Conservation (phyloP, 2,797 vertebrate genomes). For the Pitangus sulphuratus region DNA sequence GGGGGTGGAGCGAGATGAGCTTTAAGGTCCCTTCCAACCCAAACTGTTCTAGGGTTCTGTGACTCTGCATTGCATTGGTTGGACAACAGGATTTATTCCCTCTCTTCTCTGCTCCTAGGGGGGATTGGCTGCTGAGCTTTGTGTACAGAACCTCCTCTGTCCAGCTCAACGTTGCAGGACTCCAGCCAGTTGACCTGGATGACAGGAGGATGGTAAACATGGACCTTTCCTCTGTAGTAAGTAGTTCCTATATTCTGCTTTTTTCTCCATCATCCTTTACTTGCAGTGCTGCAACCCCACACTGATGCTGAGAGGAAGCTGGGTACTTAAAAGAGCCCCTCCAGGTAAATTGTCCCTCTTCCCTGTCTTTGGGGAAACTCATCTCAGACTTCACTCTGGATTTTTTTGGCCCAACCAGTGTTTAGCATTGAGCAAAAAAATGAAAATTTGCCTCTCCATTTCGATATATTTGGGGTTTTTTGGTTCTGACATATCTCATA, state of each 20-base stretch:
- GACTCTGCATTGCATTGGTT: neutral
- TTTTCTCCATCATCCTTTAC: neutral
- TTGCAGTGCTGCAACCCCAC: neutral
- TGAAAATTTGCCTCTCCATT: neutral
- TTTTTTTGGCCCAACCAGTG: neutral
- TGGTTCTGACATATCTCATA: neutral
- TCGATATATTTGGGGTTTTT: neutral
- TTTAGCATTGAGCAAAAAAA: neutral
- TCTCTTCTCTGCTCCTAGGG: slow-evolving; percentile 72
- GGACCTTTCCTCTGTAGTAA: slow-evolving; percentile 93
- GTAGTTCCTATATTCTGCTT: slow-evolving; percentile 39
- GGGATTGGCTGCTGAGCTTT: slow-evolving; percentile 94
- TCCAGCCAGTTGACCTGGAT: slow-evolving; percentile 87
- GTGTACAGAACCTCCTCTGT: slow-evolving; percentile 92
- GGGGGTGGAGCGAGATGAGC: neutral
- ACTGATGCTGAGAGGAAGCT: neutral
- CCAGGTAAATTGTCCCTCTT: neutral
- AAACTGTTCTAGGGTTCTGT: neutral
- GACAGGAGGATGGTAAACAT: slow-evolving; percentile 90
- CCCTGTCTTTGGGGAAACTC: neutral
- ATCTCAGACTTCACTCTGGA: neutral
- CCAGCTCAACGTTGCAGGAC: slow-evolving; percentile 89
- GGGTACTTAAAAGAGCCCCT: neutral
- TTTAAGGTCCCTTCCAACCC: neutral
- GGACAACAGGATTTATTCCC: neutral